Conservation (phyloP, 1,140 invertebrate genomes). For the Dryas iulia region DNA sequence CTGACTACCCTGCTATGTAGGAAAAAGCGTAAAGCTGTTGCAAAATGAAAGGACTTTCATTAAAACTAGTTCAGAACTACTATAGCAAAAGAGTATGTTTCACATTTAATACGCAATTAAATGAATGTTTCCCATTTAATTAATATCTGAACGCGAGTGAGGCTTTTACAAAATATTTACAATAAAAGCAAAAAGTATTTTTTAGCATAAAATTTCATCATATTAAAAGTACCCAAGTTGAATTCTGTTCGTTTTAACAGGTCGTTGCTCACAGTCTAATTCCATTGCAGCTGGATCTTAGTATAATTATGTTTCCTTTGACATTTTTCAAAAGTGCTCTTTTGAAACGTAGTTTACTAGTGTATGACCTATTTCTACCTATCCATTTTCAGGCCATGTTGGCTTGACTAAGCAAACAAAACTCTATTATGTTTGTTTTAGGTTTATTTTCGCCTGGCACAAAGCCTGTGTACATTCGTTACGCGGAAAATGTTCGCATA, state of each 20-base stretch:
- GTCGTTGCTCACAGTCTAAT: slow-evolving; percentile 8
- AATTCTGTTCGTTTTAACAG: slow-evolving; percentile 7
- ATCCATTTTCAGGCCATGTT: slow-evolving; percentile 20
- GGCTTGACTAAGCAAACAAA: slow-evolving; percentile 10
- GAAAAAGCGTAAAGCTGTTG: no score
- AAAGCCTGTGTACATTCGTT: slow-evolving; percentile 6
- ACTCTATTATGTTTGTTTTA: slow-evolving; percentile 9
- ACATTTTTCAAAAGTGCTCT: slow-evolving; percentile 27
- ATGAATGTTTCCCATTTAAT: neutral
- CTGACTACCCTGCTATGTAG: no score
- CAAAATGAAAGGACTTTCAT: no score
- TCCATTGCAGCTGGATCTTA: slow-evolving; percentile 12
- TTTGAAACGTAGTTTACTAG: slow-evolving; percentile 27
- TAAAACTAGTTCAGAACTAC: neutral
- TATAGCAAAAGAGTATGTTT: neutral
- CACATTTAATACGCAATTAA: neutral
- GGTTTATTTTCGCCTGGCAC: slow-evolving; percentile 11
- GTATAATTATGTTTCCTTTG: slow-evolving; percentile 33
- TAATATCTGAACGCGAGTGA: neutral
- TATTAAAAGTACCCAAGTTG: slow-evolving; percentile 1
- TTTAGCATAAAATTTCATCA: slow-evolving; percentile 6
- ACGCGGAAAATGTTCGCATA: slow-evolving; percentile 15
- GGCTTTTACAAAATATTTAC: neutral
- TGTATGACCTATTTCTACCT: slow-evolving; percentile 31
- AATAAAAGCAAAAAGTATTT: neutral